Evolutionary conservation across 92 coral and sea anemone species (phyloP).

Genomic region (Pocillopora meandrina): DNA sequence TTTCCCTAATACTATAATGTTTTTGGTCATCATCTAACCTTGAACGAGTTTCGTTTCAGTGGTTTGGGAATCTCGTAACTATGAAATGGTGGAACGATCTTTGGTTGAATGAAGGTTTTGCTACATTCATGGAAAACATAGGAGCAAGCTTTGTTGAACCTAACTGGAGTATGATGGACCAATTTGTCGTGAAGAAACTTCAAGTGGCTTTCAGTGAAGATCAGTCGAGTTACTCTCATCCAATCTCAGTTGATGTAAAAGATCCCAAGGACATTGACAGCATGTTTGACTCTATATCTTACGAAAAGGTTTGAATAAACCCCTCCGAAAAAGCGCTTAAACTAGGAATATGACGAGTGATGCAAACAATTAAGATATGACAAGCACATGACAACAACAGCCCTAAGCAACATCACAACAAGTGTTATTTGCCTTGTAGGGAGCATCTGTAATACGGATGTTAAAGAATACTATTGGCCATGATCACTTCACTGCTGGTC

Average conservation of each 20-base stretch:
- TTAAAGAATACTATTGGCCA: slow-evolving; percentile 47
- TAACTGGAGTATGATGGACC: slow-evolving; percentile 66
- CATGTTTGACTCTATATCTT: slow-evolving; percentile 44
- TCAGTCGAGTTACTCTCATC: slow-evolving; percentile 43
- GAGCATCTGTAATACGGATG: slow-evolving; percentile 68
- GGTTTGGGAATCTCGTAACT: slow-evolving; percentile 96
- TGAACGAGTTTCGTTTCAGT: slow-evolving; percentile 40
- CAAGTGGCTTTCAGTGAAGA: slow-evolving; percentile 59
- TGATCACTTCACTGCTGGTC: slow-evolving; percentile 50
- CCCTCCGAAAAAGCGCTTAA: too few relatives aligned
- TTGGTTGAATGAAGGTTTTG: slow-evolving; percentile 96
- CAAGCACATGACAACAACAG: too few relatives aligned
- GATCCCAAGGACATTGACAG: slow-evolving; percentile 44
- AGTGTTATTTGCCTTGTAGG: slow-evolving; percentile 22
- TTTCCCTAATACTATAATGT: too few relatives aligned
- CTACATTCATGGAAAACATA: slow-evolving; percentile 62
- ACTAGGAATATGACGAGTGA: too few relatives aligned
- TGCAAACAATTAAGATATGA: too few relatives aligned
- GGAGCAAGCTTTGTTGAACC: slow-evolving; percentile 67
- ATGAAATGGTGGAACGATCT: slow-evolving; percentile 96
- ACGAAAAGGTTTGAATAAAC: slow-evolving; percentile 39
- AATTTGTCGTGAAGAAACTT: slow-evolving; percentile 60
- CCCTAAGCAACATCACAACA: not conserved
- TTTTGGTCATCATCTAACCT: too few relatives aligned
- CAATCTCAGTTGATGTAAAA: slow-evolving; percentile 34